Conservation (phyloP, 2,888 invertebrate genomes). For the Papilio protenor region DNA sequence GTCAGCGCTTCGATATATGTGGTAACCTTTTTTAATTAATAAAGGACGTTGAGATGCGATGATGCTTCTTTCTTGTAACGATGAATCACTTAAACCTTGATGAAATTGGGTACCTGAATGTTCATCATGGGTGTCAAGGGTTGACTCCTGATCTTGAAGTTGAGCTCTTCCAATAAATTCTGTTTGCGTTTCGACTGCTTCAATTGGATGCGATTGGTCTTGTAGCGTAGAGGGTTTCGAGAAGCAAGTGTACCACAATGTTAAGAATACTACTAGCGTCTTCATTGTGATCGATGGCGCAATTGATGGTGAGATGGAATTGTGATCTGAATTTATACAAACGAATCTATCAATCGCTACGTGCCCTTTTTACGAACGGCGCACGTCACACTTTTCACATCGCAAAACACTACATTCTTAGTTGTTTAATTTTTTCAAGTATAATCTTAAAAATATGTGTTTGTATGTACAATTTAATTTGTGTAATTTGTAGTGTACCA, state of each 20-base stretch:
- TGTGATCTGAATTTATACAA: conserved; percentile 68
- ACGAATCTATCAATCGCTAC: conserved; percentile 60
- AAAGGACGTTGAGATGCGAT: conserved; percentile 64
- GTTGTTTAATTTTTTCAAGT: not conserved
- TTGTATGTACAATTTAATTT: not conserved
- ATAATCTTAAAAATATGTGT: not conserved
- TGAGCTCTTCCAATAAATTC: conserved; percentile 50
- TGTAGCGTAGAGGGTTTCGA: conserved; percentile 66
- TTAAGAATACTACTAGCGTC: conserved; percentile 69
- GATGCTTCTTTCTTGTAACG: conserved; percentile 55
- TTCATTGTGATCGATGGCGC: conserved; percentile 67
- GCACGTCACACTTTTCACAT: conserved; percentile 31
- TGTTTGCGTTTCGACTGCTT: conserved; percentile 47
- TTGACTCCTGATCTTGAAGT: conserved; percentile 64
- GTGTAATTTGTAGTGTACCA: too few relatives aligned
- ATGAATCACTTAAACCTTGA: conserved; percentile 46
- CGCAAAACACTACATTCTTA: conserved; percentile 29
- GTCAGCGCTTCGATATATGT: conserved; percentile 69
- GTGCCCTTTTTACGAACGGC: conserved; percentile 58
- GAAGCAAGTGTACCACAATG: conserved; percentile 62
- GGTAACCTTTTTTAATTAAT: conserved; percentile 70
- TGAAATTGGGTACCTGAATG: not conserved
- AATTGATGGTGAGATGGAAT: conserved; percentile 61
- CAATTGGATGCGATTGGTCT: conserved; percentile 49
- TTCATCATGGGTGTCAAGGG: conserved; percentile 19